Conservation (phyloP, 2,797 vertebrate species). For the Clamator glandarius region DNA sequence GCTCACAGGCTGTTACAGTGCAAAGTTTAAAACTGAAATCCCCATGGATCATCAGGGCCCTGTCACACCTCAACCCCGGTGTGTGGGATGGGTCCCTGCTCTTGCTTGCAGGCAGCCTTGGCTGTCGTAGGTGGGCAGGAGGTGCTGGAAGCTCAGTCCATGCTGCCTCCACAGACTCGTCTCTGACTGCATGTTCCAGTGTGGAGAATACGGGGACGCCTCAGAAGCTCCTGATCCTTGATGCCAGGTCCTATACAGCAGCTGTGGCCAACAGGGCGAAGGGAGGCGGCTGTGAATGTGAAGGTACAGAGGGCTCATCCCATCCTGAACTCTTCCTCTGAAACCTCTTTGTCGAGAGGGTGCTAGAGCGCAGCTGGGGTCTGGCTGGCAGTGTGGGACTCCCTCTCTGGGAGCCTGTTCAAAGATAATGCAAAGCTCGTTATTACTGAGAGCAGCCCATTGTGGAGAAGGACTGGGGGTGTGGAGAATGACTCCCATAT, state of each 20-base stretch:
- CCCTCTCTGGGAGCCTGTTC: not conserved
- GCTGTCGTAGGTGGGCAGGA: not conserved
- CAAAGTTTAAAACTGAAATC: not conserved
- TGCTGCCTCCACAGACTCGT: constrained; percentile 84
- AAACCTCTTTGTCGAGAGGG: not conserved
- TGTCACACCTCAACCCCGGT: accelerated
- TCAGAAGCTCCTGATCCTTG: constrained; percentile 96
- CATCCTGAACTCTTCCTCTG: not conserved
- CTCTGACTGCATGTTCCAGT: constrained; percentile 86
- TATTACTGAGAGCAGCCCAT: no score
- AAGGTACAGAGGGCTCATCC: constrained; percentile 80
- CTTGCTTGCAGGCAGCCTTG: accelerated
- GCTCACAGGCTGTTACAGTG: not conserved
- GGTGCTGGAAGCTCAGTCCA: not conserved
- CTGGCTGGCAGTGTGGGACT: accelerated
- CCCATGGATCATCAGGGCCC: no score
- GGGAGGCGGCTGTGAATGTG: constrained; percentile 97
- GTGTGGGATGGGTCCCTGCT: not conserved
- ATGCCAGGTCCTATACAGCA: constrained; percentile 96
- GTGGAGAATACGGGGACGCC: constrained; percentile 86
- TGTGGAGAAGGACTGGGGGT: no score
- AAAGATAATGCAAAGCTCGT: accelerated
- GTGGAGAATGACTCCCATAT: no score
- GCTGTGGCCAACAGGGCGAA: constrained; percentile 98
- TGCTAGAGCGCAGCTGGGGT: not conserved